Conservation (phyloP, 2,113 vertebrate genomes). For the Serilophus lunatus region DNA sequence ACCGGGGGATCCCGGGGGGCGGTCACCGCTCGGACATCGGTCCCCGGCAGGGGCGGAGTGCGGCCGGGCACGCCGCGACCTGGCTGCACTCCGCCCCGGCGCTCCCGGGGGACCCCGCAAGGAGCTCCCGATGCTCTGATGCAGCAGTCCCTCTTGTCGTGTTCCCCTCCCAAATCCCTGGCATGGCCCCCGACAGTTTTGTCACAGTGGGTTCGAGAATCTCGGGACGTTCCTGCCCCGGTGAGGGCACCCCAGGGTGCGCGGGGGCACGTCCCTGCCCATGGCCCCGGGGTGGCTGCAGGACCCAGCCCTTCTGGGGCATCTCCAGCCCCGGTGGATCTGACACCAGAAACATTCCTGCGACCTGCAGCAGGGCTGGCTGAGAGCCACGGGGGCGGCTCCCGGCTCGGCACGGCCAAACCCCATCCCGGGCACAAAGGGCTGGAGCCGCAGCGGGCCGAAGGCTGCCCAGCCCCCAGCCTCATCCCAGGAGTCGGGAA, state of each 20-base stretch:
- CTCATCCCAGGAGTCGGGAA: too few relatives aligned
- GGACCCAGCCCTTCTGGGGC: not conserved
- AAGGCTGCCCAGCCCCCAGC: not conserved
- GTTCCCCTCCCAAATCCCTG: fast-evolving
- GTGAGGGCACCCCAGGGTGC: not conserved
- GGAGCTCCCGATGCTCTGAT: not conserved
- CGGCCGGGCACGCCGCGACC: not conserved
- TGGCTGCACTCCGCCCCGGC: not conserved
- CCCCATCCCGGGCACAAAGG: not conserved
- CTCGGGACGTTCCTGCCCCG: fast-evolving
- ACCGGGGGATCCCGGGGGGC: not conserved
- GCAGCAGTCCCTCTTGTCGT: too few relatives aligned
- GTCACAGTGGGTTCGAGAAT: fast-evolving
- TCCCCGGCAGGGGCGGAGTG: not conserved
- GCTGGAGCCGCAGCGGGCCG: not conserved
- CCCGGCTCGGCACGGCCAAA: not conserved
- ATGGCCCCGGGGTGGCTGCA: fast-evolving
- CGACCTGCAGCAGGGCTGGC: fast-evolving
- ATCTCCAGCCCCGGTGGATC: fast-evolving
- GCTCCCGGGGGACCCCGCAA: not conserved
- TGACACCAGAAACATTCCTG: not conserved
- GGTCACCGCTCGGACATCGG: not conserved
- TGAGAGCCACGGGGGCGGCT: not conserved
- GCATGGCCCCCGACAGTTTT: fast-evolving
- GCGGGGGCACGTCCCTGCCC: not conserved